A percentile compares a stretch with the other conserved stretches of the same genome.
Conservation (phyloP, 2,113 vertebrate genomes). For the Crypturellus undulatus region DNA sequence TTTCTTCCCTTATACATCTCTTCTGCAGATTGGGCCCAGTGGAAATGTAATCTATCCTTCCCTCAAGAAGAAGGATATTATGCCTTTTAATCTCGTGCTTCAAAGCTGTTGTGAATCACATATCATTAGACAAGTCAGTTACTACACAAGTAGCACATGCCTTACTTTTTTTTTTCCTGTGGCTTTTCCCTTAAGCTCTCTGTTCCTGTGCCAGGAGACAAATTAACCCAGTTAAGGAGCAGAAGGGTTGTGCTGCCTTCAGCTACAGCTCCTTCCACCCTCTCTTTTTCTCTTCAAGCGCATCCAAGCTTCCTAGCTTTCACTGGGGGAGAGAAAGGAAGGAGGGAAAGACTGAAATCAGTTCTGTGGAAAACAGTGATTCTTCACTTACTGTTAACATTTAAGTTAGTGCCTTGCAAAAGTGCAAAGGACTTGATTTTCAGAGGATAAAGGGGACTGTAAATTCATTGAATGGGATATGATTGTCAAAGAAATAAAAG, state of each 20-base stretch:
- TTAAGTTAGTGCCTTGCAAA: neutral
- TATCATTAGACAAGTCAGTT: neutral
- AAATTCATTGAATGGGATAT: neutral
- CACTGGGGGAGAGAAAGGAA: neutral
- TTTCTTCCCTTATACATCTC: neutral
- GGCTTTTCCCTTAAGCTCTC: conserved; percentile 2
- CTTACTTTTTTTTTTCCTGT: neutral
- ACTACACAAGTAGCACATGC: neutral
- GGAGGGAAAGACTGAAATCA: neutral
- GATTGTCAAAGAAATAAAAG: neutral
- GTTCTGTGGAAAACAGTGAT: neutral
- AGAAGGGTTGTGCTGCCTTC: neutral
- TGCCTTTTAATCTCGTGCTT: conserved; percentile 26
- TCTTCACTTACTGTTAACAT: neutral
- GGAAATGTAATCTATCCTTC: conserved; percentile 26
- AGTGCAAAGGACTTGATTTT: neutral
- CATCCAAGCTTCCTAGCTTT: neutral
- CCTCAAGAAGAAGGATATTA: neutral
- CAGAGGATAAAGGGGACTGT: neutral
- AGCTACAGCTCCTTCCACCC: neutral
- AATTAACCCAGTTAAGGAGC: conserved; percentile 35
- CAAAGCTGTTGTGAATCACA: neutral
- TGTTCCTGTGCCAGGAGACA: neutral
- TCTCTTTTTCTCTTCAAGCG: neutral
- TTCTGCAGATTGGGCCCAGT: neutral